A percentile compares a stretch with the other conserved stretches of the same genome.
Conservation (phyloP, 2,113 vertebrate genomes). For the Microtus richardsoni region DNA sequence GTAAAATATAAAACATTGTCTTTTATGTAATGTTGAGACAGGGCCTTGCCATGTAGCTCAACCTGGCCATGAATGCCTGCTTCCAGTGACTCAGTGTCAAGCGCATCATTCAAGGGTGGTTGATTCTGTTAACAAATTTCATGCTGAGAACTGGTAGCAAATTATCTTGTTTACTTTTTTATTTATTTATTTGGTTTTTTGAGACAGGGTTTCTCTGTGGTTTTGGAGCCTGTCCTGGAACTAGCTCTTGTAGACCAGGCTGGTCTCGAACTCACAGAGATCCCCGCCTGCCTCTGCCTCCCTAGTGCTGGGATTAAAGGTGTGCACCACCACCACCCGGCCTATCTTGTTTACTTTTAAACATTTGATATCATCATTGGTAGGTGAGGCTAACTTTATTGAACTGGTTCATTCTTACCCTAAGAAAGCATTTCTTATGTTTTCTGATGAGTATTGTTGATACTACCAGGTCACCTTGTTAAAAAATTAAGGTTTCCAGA, state of each 20-base stretch:
- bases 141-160: not conserved
- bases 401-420: not conserved
- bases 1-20: not conserved
- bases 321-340: too few species aligned
- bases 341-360: conserved; percentile 12
- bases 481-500: not conserved
- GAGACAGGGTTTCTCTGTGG: too few species aligned
- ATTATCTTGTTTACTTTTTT: not conserved
- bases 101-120: not conserved
- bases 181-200: too few species aligned
- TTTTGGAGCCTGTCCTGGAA: too few species aligned
- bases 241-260: too few species aligned
- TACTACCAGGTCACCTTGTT: not conserved
- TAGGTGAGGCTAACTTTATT: not conserved
- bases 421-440: not conserved
- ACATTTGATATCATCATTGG: not conserved
- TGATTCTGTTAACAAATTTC: not conserved
- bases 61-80: not conserved
- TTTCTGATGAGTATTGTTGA: not conserved
- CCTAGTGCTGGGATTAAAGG: too few species aligned
- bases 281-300: too few species aligned
- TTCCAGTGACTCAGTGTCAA: not conserved
- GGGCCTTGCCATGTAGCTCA: not conserved
- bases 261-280: too few species aligned
- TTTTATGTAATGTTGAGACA: not conserved